These are phyloP conservation scores for Asobara japonica DNA, from an alignment of 1,140 invertebrate genomes.

Conservation along the genomic window DNA sequence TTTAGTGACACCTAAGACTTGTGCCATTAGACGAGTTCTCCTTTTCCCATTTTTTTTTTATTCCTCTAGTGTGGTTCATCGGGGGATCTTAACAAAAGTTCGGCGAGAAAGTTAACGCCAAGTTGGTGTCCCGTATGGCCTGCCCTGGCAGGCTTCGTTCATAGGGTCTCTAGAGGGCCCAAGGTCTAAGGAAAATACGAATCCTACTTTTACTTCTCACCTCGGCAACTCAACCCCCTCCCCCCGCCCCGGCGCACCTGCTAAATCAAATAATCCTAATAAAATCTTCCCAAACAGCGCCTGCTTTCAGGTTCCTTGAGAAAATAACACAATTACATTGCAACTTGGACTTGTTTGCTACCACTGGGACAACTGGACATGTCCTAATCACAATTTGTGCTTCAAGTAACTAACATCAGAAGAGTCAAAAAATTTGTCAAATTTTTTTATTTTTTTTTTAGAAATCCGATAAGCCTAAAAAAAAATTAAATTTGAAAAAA, in stretches of 20 bases:
- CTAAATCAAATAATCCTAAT: slow-evolving; percentile 26
- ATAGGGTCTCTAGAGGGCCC: slow-evolving; percentile 26
- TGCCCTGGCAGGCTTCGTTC: not conserved
- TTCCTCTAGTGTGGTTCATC: slow-evolving; percentile 8
- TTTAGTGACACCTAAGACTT: not conserved
- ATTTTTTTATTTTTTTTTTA: too few species aligned
- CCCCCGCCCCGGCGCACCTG: not conserved
- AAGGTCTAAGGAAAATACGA: slow-evolving; percentile 25
- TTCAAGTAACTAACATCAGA: too few species aligned
- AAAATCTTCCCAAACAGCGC: slow-evolving; percentile 20
- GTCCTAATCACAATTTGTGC: not conserved
- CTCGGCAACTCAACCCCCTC: not conserved
- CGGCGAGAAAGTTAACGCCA: slow-evolving; percentile 35
- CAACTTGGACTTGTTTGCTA: slow-evolving; percentile 15
- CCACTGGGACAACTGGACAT: not conserved
- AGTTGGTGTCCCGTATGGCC: slow-evolving; percentile 34
- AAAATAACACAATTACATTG: slow-evolving; percentile 10
- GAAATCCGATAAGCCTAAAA: too few species aligned
- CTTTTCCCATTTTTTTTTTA: not conserved
- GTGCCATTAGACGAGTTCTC: not conserved
- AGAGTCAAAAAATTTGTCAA: too few species aligned
- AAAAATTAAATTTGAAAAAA: too few species aligned
- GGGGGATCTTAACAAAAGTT: slow-evolving; percentile 37
- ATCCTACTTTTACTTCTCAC: slow-evolving; percentile 20
- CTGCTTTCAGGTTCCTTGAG: not conserved